These are phyloP conservation scores for Bungarus multicinctus DNA, from an alignment of 2,113 vertebrate genomes.

Conservation along the genomic window DNA sequence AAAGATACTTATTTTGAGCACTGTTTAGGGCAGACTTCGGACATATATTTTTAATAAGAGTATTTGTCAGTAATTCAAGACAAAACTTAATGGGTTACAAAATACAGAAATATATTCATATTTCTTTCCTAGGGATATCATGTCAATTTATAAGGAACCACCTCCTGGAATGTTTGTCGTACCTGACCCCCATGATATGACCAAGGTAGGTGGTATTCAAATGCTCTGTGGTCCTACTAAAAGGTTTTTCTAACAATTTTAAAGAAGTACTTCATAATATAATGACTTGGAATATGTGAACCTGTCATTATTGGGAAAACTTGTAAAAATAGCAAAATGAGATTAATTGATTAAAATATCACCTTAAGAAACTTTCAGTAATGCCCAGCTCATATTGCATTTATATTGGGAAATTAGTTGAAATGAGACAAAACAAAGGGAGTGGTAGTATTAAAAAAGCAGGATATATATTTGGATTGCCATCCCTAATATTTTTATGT, in stretches of 20 bases:
- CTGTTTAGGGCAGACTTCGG: neutral
- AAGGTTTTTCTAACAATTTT: no score
- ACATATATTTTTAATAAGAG: neutral
- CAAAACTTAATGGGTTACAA: neutral
- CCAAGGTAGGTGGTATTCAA: constrained; percentile 82
- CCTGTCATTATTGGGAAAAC: neutral
- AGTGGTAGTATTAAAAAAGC: neutral
- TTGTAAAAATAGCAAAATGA: neutral
- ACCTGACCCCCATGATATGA: constrained; percentile 98
- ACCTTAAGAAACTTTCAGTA: neutral
- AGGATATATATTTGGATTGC: neutral
- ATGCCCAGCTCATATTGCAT: neutral
- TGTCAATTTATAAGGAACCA: constrained; percentile 99
- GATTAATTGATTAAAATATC: neutral
- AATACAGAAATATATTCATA: neutral
- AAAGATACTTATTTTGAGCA: neutral
- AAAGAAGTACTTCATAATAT: neutral
- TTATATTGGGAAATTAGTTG: neutral
- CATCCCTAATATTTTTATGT: neutral
- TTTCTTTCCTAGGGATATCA: constrained; percentile 85
- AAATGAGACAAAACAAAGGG: neutral
- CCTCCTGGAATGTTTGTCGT: constrained; percentile 99
- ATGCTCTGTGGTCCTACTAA: constrained; percentile 42
- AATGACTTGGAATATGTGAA: neutral
- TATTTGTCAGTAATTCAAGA: neutral